Evolutionary conservation across 2,797 vertebrate genomes (phyloP), one percentile per base, ranked within the genome.

Genomic region (Geotria australis): DNA sequence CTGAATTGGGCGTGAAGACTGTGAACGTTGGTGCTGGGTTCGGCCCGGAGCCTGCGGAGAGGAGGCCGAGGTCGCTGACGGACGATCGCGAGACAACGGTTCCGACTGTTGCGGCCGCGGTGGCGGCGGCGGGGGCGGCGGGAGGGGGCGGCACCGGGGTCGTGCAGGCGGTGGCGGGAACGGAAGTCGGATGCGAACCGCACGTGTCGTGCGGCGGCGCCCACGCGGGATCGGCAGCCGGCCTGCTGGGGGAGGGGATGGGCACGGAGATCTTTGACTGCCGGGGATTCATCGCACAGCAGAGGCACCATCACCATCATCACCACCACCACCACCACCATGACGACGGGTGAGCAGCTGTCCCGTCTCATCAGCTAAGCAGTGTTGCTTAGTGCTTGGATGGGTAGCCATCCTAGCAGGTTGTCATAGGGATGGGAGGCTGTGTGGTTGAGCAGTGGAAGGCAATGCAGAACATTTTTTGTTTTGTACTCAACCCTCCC

Each of bases 251-350:
- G 38, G 88, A 95, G 61, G 78, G 80, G 48, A 93, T 98, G 67
- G 77, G 81, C 51, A 81, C 75, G 8, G 89, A 98, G 56, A 72
- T 95, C 14, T 98, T 98, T 66, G 91, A 83, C 75, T 94, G 89
- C 63, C 74, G 82, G 0, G 79, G 83, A 57, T 98, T 98, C 70
- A 93, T 95, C 24, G 83, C 80, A 11, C 83, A 82, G 1, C 89
- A 93, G 63, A 84, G 91, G 58, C 88, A 89, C 45, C 86, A 91
- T 10, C 88, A 85, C 1, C 85, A 83, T 1, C 83, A 86, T 0
- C 85, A 85, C 1, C 83, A 86, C 1, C 73, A 73, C 0, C 51
- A 55, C 51, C 51, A 55, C 51, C 51, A 55, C 51, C 51, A 15
- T 55, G 77, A 78, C n/a, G 85, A 98, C 10, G 85, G 86, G 86